These are phyloP conservation scores for Nomada flava DNA, from an alignment of 2,888 invertebrate species.

Conservation along the genomic window DNA sequence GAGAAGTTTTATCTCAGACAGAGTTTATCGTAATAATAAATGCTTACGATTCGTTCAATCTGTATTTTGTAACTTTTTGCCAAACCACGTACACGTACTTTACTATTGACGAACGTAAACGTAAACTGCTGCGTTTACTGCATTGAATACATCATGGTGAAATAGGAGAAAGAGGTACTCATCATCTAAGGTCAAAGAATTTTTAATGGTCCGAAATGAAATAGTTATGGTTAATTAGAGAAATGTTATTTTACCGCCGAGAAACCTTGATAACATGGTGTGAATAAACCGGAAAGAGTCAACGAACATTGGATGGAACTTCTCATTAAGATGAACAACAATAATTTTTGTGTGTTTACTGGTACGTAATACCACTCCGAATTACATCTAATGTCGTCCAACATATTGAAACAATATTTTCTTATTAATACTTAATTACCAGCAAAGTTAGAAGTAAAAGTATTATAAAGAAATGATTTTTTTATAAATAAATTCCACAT, in stretches of 20 bases:
- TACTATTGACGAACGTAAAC: not conserved
- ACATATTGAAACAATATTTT: not conserved
- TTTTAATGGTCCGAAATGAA: not conserved
- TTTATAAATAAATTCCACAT: not conserved
- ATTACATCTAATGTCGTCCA: conserved; percentile 37
- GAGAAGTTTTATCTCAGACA: too few species aligned
- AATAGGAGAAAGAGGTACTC: conserved; percentile 40
- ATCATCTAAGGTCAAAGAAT: conserved; percentile 27
- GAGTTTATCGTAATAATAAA: too few species aligned
- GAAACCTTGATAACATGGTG: conserved; percentile 32
- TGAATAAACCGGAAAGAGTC: conserved; percentile 30
- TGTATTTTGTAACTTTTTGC: too few species aligned
- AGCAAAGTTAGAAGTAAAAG: too few species aligned
- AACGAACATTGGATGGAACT: conserved; percentile 8
- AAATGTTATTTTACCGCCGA: conserved; percentile 28
- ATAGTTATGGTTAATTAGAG: not conserved
- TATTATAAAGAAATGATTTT: too few species aligned
- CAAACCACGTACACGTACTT: not conserved
- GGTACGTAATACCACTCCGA: conserved; percentile 39
- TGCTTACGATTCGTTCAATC: too few species aligned
- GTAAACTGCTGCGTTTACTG: not conserved
- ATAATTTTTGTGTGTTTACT: conserved; percentile 27
- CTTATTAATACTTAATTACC: too few species aligned
- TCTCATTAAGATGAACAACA: conserved; percentile 38
- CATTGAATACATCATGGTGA: conserved; percentile 36